Percentiles rank a stretch among this genome's conserved stretches.
Evolutionary conservation across 92 coral and sea anemone species (phyloP).

Genomic region (Zoanthus solanderi): DNA sequence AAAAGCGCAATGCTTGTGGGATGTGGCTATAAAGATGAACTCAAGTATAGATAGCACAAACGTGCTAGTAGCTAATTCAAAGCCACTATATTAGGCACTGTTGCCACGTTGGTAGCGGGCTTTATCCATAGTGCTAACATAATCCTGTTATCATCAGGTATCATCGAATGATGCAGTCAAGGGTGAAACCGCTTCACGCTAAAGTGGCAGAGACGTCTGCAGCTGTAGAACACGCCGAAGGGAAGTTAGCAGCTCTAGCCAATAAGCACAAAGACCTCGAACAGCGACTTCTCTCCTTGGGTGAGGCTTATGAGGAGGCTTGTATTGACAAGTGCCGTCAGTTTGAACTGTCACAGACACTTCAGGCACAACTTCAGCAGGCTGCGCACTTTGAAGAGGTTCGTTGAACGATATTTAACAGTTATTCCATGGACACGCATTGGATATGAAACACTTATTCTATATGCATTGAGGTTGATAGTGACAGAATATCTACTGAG

Average conservation of each 20-base stretch:
- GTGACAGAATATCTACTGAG: too few relatives aligned
- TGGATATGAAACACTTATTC: too few relatives aligned
- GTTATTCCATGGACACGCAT: background rate
- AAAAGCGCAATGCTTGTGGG: too few relatives aligned
- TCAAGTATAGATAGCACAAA: too few relatives aligned
- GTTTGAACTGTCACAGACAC: conserved; percentile 85
- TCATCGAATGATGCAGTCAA: conserved; percentile 98
- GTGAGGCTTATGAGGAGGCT: conserved; percentile 94
- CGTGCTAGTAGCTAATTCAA: too few relatives aligned
- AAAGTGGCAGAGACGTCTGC: conserved; percentile 96
- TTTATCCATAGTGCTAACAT: background rate
- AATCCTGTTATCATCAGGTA: conserved; percentile 66
- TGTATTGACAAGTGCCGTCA: conserved; percentile 97
- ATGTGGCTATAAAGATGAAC: too few relatives aligned
- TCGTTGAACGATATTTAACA: background rate
- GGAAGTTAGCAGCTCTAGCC: conserved; percentile 80
- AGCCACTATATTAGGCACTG: too few relatives aligned
- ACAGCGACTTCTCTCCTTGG: conserved; percentile 85
- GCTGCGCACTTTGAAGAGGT: conserved; percentile 99
- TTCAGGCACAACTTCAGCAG: conserved; percentile 88
- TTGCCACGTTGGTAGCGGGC: too few relatives aligned
- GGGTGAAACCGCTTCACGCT: conserved; percentile 92
- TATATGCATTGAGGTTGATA: too few relatives aligned
- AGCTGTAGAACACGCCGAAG: conserved; percentile 87
- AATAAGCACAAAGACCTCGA: conserved; percentile 88